Percentiles rank a stretch among this genome's conserved stretches.
These are phyloP conservation scores for Cuniculus paca DNA, from an alignment of 2,797 vertebrate genomes.

Conservation along the genomic window DNA sequence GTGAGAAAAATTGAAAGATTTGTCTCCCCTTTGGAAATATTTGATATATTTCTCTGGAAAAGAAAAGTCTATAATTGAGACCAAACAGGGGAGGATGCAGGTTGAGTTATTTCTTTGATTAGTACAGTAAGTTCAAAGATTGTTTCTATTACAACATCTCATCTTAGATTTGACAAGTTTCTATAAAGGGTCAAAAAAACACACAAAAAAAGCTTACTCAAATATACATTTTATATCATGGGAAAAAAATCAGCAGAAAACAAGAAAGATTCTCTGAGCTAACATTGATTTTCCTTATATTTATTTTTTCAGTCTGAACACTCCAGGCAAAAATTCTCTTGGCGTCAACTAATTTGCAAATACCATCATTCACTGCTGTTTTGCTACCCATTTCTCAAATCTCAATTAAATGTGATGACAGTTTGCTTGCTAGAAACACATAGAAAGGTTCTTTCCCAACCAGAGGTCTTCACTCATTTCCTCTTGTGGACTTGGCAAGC, in stretches of 20 bases:
- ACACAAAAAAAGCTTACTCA: background rate
- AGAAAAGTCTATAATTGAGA: conserved; percentile 10
- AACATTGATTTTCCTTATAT: conserved; percentile 76
- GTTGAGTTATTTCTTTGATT: conserved; percentile 42
- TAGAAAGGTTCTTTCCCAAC: conserved; percentile 69
- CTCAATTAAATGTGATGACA: conserved; percentile 83
- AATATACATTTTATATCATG: conserved; percentile 44
- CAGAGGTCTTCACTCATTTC: conserved; percentile 77
- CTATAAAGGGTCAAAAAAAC: conserved; percentile 49
- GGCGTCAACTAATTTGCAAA: conserved; percentile 82
- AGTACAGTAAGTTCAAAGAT: conserved; percentile 26
- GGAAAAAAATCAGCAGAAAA: conserved; percentile 51
- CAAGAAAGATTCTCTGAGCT: conserved; percentile 62
- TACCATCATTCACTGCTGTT: conserved; percentile 73
- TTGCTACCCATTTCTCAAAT: conserved; percentile 81
- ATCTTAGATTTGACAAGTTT: conserved; percentile 36
- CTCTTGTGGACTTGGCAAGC: conserved; percentile 72
- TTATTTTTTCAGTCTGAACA: conserved; percentile 74
- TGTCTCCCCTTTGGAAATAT: background rate
- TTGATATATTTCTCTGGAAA: conserved; percentile 46
- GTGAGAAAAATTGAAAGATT: conserved; percentile 41
- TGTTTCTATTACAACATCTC: background rate
- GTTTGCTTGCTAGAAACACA: conserved; percentile 75
- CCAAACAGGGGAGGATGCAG: background rate
- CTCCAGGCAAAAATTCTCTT: conserved; percentile 79